Evolutionary conservation across 1,140 invertebrate species (phyloP), one percentile per base, ranked within the genome.

Genomic region (Nephotettix cincticeps): DNA sequence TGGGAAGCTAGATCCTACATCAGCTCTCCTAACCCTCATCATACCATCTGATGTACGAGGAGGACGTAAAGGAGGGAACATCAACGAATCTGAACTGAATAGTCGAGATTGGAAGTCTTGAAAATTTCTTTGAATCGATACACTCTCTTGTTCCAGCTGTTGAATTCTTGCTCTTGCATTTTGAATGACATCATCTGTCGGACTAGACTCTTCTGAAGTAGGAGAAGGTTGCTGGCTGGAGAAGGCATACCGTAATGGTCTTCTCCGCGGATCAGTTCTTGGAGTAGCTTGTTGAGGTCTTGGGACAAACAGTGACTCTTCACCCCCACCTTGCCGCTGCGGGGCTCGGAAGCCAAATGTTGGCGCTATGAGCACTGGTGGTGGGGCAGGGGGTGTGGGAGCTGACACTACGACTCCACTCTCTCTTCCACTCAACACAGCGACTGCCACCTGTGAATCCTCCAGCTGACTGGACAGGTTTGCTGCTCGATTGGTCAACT

Each of bases 401-500:
- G 36, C 23, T 25, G 54, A 28, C 2, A 25, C 27, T 1, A 43
- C 64, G 1, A 27, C 19, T 25, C 9, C 32, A 25, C 40, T 21
- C 32, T 67, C 64, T 25, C 23, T 2, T 11, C 64, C 32, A 6
- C 40, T 27, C 32, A 43, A 27, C 40, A 43, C 4, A 45, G 64
- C 36, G 21, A 67, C 27, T 51, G 66, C 36, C n/a, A 47, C 14
- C 27, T 54, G 66, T 0, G 58, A 32, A 11, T 70, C 69, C 43
- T 70, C 51, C 21, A 70, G 23, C 45, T 70, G 69, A 29, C 23
- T 51, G 23, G 69, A 19, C 2, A 70, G 23, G 58, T 29, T 36
- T 23, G 69, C 56, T 1, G 69, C 69, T 30, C 69, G 30, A 23
- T 47, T 63, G 36, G 69, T 70, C 30, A 70, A 51, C 45, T 70